phyloP scores from a whole-genome alignment of 1,140 invertebrate genomes.

The Nymphalis io region DNA sequence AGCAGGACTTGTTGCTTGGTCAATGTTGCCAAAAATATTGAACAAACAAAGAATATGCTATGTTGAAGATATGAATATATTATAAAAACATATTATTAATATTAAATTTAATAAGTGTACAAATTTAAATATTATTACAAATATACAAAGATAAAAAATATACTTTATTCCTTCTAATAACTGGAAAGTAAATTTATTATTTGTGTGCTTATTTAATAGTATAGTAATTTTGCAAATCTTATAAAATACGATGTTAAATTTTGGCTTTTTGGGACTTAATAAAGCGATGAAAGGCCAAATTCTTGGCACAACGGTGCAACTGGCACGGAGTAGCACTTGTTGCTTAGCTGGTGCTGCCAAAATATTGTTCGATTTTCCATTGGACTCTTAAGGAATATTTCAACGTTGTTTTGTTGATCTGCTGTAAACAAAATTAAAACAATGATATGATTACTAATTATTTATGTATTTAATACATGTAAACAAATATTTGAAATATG shows the following conservation, averaged over 20 bases:
- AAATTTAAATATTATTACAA: too few species aligned
- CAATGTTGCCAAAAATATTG: constrained; percentile 34
- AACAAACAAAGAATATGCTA: background rate
- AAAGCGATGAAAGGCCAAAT: background rate
- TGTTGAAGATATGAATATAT: too few species aligned
- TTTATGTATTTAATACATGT: too few species aligned
- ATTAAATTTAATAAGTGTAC: too few species aligned
- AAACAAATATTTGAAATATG: too few species aligned
- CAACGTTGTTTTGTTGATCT: too few species aligned
- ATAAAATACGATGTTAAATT: background rate
- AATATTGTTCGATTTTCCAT: constrained; percentile 4
- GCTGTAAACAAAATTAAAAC: too few species aligned
- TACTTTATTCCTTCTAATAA: too few species aligned
- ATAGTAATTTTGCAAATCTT: background rate
- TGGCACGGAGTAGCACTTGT: constrained; percentile 8
- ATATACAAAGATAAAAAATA: too few species aligned
- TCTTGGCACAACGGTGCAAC: constrained; percentile 13
- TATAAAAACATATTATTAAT: too few species aligned
- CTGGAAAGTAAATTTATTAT: too few species aligned
- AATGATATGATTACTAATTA: too few species aligned
- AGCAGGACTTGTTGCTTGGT: constrained; percentile 44
- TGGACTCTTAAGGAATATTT: background rate
- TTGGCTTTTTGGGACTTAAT: background rate
- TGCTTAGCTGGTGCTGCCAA: constrained; percentile 10
- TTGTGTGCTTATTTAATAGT: background rate